Percentiles rank a stretch among this genome's conserved stretches.
Conservation (phyloP, 2,888 invertebrate species). For the Hybos culiciformis region DNA sequence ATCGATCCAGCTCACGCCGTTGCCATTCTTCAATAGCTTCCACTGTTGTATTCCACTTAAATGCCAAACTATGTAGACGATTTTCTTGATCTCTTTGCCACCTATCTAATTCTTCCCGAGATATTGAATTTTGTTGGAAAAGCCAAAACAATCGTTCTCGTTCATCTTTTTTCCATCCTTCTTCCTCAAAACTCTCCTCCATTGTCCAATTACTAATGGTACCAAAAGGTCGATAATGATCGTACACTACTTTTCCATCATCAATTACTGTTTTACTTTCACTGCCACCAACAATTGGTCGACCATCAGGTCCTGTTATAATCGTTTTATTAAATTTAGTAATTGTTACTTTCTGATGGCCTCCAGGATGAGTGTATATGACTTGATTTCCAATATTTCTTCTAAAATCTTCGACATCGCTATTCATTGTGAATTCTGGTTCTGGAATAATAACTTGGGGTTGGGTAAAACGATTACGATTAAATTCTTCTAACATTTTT, state of each 20-base stretch:
- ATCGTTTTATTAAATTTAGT: conserved; percentile 25
- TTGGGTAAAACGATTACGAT: conserved; percentile 12
- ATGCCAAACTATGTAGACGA: conserved; percentile 23
- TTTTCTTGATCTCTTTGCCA: conserved; percentile 32
- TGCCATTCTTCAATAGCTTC: conserved; percentile 28
- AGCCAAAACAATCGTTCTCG: conserved; percentile 32
- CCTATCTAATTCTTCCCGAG: conserved; percentile 22
- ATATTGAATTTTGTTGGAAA: conserved; percentile 18
- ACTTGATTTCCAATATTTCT: conserved; percentile 11
- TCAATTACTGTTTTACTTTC: conserved; percentile 27
- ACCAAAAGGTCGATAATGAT: conserved; percentile 26
- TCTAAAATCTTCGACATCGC: conserved; percentile 5
- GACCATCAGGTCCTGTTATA: conserved; percentile 24
- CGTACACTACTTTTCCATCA: conserved; percentile 27
- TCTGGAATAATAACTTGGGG: conserved; percentile 18
- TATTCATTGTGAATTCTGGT: conserved; percentile 8
- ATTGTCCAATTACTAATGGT: conserved; percentile 19
- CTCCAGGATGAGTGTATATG: conserved; percentile 17
- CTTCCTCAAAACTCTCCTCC: conserved; percentile 17
- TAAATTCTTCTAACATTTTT: conserved; percentile 10
- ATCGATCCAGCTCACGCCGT: conserved; percentile 26
- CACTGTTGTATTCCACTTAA: conserved; percentile 23
- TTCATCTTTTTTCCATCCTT: conserved; percentile 31
- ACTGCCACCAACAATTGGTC: conserved; percentile 23
- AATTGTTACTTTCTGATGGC: conserved; percentile 20